These are phyloP conservation scores for Caiman crocodilus DNA, from an alignment of 2,797 vertebrate species.

Conservation along the genomic window DNA sequence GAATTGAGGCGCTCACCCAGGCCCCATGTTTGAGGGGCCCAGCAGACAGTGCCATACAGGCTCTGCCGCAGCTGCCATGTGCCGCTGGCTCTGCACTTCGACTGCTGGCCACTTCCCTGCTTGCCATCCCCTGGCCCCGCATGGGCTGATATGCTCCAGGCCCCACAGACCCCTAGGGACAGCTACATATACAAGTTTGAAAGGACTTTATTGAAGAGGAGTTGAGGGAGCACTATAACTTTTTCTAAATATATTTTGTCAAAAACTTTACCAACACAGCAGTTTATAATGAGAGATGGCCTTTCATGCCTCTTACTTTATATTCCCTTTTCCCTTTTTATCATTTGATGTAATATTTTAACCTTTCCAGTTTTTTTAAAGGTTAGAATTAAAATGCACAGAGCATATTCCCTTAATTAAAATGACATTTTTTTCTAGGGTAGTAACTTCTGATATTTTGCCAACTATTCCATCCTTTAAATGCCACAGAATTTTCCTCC, in stretches of 20 bases:
- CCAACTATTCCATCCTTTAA: slow-evolving; percentile 43
- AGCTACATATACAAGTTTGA: no score
- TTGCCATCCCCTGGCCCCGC: no score
- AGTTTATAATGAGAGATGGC: slow-evolving; percentile 27
- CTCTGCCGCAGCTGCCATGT: no score
- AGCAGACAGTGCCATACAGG: no score
- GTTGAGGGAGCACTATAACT: background rate
- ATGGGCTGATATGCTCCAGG: no score
- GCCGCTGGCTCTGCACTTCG: no score
- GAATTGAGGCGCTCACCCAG: no score
- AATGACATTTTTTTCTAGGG: slow-evolving; percentile 53
- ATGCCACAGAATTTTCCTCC: slow-evolving; percentile 28
- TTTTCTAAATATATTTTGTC: background rate
- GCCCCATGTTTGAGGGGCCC: no score
- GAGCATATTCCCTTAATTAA: slow-evolving; percentile 53
- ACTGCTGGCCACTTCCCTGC: no score
- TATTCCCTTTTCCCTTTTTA: slow-evolving; percentile 48
- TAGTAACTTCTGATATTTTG: slow-evolving; percentile 55
- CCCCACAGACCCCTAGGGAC: no score
- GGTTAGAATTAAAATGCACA: slow-evolving; percentile 70
- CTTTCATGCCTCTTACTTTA: slow-evolving; percentile 54
- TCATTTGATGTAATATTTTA: slow-evolving; percentile 66
- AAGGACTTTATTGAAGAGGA: background rate
- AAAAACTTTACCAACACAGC: slow-evolving; percentile 1
- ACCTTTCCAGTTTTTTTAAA: slow-evolving; percentile 65